Base-by-base conservation (phyloP, 2,888 invertebrate species). In the Brachylomia viminalis region DNA sequence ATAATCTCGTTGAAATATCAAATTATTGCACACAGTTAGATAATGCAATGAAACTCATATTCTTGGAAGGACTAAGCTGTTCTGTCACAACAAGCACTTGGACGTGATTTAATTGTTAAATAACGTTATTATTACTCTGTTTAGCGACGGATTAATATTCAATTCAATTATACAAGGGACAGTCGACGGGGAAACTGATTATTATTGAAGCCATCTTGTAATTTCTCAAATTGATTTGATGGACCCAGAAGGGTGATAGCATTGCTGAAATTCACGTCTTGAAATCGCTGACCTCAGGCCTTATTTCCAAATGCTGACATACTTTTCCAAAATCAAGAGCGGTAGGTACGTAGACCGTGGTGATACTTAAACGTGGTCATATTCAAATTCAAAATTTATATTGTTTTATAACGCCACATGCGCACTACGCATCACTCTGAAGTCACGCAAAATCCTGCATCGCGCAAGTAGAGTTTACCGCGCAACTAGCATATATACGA, bases 141-240 rank as follows among this genome's bases (percentile, higher is more conserved):
- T 30, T 20, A 27, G 33, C 13, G 33, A 27, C 5, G 20, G 52
- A 71, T 71, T 61, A 47, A 38, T 61, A 71, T 54, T 61, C 27
- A 47, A 80, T 38, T 61, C 15, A 61, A 77, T 61, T 47, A 80
- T 1, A 59, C 49, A 23, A 15, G 23, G 30, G 59, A 59, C 11
- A 79, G 64, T n/a, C 10, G 65, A 65, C 47, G 1, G 47, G 10
- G 15, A 38, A 23, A 20, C 20, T 3, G 15, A 58, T 30, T 27
- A 47, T 74, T 38, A 47, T 33, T 42, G 5, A 20, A 33, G 1
- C 10, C 33, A 54, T 49, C 5, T 10, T 45, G 2, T 62, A 27
- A 75, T 62, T 45, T 13, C n/a, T 33, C 33, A 27, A n/a, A 52
- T 42, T 61, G 59, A 45, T 62, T 23, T 45, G 23, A 33, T 54